Base-by-base conservation (phyloP, 2,797 vertebrate genomes). In the Hydrolagus colliei region DNA sequence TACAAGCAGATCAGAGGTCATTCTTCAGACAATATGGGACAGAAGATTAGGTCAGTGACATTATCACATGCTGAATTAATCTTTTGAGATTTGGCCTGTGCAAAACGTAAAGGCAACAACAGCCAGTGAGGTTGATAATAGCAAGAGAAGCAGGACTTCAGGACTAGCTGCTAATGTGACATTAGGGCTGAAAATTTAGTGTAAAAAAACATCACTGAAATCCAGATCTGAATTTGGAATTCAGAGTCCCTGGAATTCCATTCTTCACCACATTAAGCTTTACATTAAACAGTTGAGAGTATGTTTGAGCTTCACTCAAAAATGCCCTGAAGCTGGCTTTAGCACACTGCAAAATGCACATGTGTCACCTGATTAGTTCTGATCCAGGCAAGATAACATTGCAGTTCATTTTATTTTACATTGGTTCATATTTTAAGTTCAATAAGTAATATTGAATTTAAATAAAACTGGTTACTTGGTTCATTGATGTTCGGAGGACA, bases 11-110 rank as follows among this genome's bases (percentile, higher is more conserved):
- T 9, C 65, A 82, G 79, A 82, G 79, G 79, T 68, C 65, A 71
- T 67, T 68, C 27, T 67, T 32, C 63, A 82, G 79, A 82, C 65
- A 41, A 68, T 82, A 63, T 82, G 63, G 20, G 79, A 32, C 65
- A 52, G 79, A 84, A 84, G 79, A 84, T 84, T 84, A 84, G 18
- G 79, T 84, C 27, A 67, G 35, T 84, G 32, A 41, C 32, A 71
- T 84, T 71, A 84, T 84, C 65, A 84, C 65, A 84, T n/a, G 12
- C 79, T 52, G 65, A 84, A 84, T 84, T 84, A 84, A 84, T 84
- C 79, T 84, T 71, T 68, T 68, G 79, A 71, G 65, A 84, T 32
- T 52, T 68, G 32, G 63, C 14, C 14, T 67, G 7, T 41, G n/a
- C 4, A 41, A 65, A 41, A 35, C 14, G 16, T 35, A 61, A 67